phyloP scores from a whole-genome alignment of 2,888 invertebrate genomes.

The Euspilapteryx auroguttella region DNA sequence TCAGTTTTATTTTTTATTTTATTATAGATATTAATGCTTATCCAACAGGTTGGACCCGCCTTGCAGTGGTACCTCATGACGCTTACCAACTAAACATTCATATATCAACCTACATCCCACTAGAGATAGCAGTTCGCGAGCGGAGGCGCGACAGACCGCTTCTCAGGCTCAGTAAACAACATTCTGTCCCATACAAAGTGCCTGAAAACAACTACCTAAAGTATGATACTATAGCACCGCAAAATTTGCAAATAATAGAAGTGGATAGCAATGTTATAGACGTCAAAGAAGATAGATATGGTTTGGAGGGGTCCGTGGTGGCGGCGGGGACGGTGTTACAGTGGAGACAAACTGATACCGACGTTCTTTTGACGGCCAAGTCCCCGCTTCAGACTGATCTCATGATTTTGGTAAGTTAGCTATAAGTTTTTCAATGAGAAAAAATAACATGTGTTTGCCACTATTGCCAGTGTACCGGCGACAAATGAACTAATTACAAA shows the following conservation, averaged over 20 bases:
- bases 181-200: conserved; percentile 24
- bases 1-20: too few species aligned
- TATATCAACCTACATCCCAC: conserved; percentile 28
- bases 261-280: conserved; percentile 42
- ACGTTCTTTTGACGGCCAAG: conserved; percentile 28
- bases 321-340: conserved; percentile 32
- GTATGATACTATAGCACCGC: conserved; percentile 42
- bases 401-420: conserved; percentile 36
- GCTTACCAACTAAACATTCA: conserved; percentile 37
- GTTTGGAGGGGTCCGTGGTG: conserved; percentile 33
- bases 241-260: conserved; percentile 45
- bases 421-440: too few species aligned
- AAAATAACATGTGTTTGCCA: too few species aligned
- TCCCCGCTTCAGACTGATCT: conserved; percentile 37
- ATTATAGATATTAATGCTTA: too few species aligned
- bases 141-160: conserved; percentile 33
- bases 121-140: conserved; percentile 35
- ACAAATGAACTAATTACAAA: too few species aligned
- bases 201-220: conserved; percentile 36
- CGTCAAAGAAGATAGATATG: conserved; percentile 28
- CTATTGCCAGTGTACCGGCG: too few species aligned
- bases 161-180: conserved; percentile 32
- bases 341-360: conserved; percentile 35
- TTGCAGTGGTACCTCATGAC: conserved; percentile 39
- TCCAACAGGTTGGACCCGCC: conserved; percentile 40